A percentile compares a stretch with the other conserved stretches of the same genome.
phyloP scores from a whole-genome alignment of 2,797 vertebrate species.

The Hippopotamyrus pictus region DNA sequence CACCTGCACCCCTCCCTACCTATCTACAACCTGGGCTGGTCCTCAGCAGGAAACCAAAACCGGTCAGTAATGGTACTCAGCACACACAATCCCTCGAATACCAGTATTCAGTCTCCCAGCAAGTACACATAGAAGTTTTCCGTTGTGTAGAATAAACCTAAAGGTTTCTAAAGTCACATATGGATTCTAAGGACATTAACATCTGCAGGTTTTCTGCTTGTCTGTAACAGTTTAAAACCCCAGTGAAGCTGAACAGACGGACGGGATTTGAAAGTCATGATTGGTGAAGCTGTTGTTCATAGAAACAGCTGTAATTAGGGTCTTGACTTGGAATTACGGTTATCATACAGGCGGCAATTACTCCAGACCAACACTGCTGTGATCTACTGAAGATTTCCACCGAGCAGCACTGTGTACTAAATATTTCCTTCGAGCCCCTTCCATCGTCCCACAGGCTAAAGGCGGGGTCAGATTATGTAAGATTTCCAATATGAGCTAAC shows the following conservation, averaged over 20 bases:
- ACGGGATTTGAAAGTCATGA: background rate
- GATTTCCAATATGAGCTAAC: background rate
- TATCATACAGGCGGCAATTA: background rate
- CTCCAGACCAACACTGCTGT: background rate
- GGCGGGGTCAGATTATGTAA: background rate
- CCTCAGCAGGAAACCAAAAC: background rate
- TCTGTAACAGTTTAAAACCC: background rate
- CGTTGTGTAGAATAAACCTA: background rate
- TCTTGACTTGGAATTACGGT: background rate
- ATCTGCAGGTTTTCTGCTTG: background rate
- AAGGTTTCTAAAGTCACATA: background rate
- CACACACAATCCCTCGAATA: background rate
- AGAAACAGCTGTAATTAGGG: background rate
- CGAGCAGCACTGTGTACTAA: background rate
- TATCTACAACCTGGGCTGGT: background rate
- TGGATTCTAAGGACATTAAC: background rate
- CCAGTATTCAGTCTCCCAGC: background rate
- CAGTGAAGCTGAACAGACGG: background rate
- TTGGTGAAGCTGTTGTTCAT: background rate
- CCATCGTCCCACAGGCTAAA: background rate
- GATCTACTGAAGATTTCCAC: background rate
- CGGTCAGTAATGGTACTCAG: background rate
- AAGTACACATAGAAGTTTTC: background rate
- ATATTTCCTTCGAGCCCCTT: background rate
- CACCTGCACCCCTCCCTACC: background rate